Percentiles rank a stretch among this genome's conserved stretches.
Conservation (phyloP, 1,140 invertebrate genomes). For the Drosophila seguyi region DNA sequence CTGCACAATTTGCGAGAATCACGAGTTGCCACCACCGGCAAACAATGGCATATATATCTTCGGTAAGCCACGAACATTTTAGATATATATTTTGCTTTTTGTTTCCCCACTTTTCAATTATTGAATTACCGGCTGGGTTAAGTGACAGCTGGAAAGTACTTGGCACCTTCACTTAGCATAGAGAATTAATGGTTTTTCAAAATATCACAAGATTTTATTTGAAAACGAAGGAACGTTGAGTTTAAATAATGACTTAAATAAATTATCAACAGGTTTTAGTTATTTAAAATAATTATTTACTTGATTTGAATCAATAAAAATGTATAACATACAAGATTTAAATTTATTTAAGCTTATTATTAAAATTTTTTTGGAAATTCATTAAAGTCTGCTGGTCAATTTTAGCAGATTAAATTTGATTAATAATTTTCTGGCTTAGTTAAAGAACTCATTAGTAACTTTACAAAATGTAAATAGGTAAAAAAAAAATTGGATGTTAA, state of each 20-base stretch:
- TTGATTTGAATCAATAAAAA: not conserved
- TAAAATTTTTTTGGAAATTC: not conserved
- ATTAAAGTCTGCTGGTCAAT: not conserved
- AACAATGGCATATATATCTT: not conserved
- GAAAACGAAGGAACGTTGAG: not conserved
- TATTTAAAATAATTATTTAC: not conserved
- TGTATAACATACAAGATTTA: not conserved
- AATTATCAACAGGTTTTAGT: not conserved
- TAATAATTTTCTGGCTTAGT: not conserved
- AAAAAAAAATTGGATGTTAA: too few relatives aligned
- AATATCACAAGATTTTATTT: not conserved
- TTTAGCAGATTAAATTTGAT: not conserved
- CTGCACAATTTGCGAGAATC: constrained; percentile 48
- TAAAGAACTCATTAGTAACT: not conserved
- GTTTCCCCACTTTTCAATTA: not conserved
- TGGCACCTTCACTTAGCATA: not conserved
- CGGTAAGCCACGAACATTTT: constrained; percentile 14
- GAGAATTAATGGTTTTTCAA: not conserved
- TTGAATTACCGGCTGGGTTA: constrained; percentile 10
- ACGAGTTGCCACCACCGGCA: constrained; percentile 8
- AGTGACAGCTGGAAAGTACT: constrained; percentile 15
- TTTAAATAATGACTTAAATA: too few relatives aligned
- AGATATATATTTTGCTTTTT: not conserved
- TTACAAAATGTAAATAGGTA: too few relatives aligned
- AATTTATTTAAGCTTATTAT: not conserved